Conservation (phyloP, 2,888 invertebrate genomes). For the Chironomus tentans region DNA sequence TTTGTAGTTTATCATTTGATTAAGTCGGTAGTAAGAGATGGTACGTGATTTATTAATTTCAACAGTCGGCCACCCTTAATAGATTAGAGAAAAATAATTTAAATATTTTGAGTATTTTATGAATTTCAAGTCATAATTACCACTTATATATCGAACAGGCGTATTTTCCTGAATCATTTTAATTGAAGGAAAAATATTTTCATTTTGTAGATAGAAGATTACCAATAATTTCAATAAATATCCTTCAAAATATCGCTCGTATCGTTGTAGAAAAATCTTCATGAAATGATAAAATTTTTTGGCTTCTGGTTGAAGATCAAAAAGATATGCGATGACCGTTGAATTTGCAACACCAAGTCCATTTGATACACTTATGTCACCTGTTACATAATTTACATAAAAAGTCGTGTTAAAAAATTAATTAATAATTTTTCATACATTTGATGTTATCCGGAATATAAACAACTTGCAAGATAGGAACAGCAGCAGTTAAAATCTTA, state of each 20-base stretch:
- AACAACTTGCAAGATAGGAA: neutral
- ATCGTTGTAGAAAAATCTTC: neutral
- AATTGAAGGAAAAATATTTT: neutral
- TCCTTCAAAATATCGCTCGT: neutral
- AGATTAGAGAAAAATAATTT: neutral
- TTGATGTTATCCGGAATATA: neutral
- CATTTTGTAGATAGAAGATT: neutral
- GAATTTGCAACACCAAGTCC: neutral
- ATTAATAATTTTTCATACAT: neutral
- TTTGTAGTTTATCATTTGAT: neutral
- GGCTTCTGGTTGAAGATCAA: neutral
- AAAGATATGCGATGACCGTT: neutral
- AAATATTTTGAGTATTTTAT: too few relatives aligned
- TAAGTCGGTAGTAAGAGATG: neutral
- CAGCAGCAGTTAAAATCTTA: neutral
- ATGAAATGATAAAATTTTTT: neutral
- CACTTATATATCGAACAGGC: neutral
- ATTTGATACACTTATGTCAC: neutral
- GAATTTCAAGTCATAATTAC: neutral
- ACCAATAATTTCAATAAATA: neutral
- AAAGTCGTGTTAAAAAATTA: too few relatives aligned
- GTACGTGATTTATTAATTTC: neutral
- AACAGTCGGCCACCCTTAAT: neutral
- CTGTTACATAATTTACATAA: neutral
- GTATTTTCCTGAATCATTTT: neutral